Evolutionary conservation across 2,113 vertebrate genomes (phyloP).

Genomic region (Conger conger): DNA sequence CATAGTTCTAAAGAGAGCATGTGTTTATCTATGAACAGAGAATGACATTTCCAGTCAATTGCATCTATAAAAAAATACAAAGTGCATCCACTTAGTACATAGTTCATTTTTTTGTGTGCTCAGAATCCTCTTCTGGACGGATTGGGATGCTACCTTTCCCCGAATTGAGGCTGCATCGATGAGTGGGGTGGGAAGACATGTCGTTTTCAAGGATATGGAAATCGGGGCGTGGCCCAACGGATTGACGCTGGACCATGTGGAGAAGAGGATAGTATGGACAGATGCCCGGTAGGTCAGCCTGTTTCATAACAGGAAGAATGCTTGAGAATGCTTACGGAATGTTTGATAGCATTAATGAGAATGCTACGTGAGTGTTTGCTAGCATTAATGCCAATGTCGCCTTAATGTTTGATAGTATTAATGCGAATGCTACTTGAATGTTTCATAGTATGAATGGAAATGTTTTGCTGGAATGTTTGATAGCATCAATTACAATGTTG

Average conservation of each 20-base stretch:
- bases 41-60: background rate
- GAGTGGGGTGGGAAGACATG: constrained; percentile 78
- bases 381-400: too few relatives aligned
- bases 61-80: background rate
- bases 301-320: background rate
- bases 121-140: constrained; percentile 88
- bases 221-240: constrained; percentile 87
- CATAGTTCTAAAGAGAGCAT: too few relatives aligned
- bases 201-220: constrained; percentile 86
- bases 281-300: constrained; percentile 75
- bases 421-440: too few relatives aligned
- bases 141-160: constrained; percentile 87
- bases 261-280: constrained; percentile 85
- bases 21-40: background rate
- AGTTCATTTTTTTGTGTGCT: constrained; percentile 16
- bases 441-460: too few relatives aligned
- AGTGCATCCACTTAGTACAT: background rate
- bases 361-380: too few relatives aligned
- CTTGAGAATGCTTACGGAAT: too few relatives aligned
- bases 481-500: too few relatives aligned
- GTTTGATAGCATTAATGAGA: too few relatives aligned
- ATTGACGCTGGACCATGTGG: constrained; percentile 84
- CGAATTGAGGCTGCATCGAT: constrained; percentile 85
- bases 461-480: too few relatives aligned
- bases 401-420: too few relatives aligned